phyloP scores from a whole-genome alignment of 2,113 vertebrate genomes.

The Buteo buteo region DNA sequence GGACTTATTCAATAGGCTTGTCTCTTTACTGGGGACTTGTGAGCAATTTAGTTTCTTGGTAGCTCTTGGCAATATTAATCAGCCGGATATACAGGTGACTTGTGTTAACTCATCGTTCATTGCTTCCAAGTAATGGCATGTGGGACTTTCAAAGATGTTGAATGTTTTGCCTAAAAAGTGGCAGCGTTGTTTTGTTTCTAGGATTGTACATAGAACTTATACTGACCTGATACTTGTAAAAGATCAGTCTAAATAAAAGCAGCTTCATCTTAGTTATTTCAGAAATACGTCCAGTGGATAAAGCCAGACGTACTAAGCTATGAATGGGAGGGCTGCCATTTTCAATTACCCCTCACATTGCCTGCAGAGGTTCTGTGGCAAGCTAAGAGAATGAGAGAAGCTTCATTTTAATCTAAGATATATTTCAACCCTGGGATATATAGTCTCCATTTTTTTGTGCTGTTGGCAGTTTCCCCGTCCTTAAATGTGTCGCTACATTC shows the following conservation, averaged over 20 bases:
- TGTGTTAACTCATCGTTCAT: too few relatives aligned
- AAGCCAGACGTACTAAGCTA: fast-evolving
- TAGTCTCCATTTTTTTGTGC: not conserved
- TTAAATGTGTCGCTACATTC: not conserved
- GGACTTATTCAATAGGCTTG: not conserved
- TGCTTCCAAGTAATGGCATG: not conserved
- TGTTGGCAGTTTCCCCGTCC: not conserved
- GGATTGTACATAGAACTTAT: not conserved
- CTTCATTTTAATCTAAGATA: not conserved
- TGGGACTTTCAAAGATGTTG: not conserved
- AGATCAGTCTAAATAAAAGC: not conserved
- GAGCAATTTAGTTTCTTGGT: not conserved
- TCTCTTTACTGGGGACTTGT: not conserved
- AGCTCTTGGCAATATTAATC: not conserved
- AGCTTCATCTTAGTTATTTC: not conserved
- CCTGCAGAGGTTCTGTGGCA: not conserved
- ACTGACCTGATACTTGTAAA: not conserved
- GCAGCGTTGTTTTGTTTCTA: not conserved
- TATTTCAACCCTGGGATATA: not conserved
- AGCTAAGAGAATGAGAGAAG: not conserved
- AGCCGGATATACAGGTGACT: not conserved
- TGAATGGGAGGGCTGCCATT: not conserved
- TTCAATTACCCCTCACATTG: not conserved
- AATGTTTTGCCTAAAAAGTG: not conserved
- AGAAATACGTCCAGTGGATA: not conserved